Base-by-base conservation (phyloP, 2,797 vertebrate species). In the Cryptoblepharus egeriae region DNA sequence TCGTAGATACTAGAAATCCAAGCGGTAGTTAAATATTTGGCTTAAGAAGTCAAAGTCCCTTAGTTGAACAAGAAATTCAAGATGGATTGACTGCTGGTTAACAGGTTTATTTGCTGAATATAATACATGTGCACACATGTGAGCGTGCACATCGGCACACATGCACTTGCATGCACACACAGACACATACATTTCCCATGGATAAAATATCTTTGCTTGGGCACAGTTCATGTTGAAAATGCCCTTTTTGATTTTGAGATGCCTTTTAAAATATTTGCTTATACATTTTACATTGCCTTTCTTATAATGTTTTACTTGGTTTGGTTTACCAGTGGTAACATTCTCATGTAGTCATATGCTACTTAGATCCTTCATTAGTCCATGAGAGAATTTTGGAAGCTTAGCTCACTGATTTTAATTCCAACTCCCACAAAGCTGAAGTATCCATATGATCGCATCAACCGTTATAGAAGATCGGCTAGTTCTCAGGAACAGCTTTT, bases 11-110 rank as follows among this genome's bases (percentile, higher is more conserved):
- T 88, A 82, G 85, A 93, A 86, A 91, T 88, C 61, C 58, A 80
- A 85, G 80, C 88, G 81, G 92, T 92, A 94, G 90, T 91, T 88
- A 87, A 89, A 92, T 81, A 77, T 71, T 92, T 86, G 73, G 81
- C 71, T 92, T 91, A 35, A 81, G 79, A 74, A 79, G 81, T 73
- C 75, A 86, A 88, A 85, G 71, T 89, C 81, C 68, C 75, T 88
- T 77, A 80, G 64, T 89, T 92, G 88, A 88, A 87, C 75, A 63
- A 89, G 87, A 91, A 92, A 87, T 42, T 83, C 79, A 90, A 88
- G 24, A 87, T 68, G 73, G 55, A 87, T 89, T 57, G 63, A 74
- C 32, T 76, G 81, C 39, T 82, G 65, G 87, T 82, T 90, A 92
- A 83, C 71, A 80, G 84, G 57, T 86, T 91, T 92, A 79, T 90